Percentiles rank a stretch among this genome's conserved stretches.
These are phyloP conservation scores for Microcebus ravelobensis DNA, from an alignment of 2,113 vertebrate species.

Conservation along the genomic window DNA sequence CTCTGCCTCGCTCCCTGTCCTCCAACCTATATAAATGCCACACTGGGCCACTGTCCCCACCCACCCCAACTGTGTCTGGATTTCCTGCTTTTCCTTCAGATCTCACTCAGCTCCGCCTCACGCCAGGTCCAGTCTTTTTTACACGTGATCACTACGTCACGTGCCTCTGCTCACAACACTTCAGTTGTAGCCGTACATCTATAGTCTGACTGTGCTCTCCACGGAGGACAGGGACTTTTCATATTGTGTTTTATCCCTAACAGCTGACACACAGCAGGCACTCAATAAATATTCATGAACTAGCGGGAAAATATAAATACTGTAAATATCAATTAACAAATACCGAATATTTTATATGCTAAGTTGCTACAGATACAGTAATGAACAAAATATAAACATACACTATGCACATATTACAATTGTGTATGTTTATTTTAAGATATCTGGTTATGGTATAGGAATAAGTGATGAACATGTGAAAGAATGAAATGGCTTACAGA, in stretches of 20 bases:
- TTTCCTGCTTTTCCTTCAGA: neutral
- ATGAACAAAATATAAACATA: neutral
- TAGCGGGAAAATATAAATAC: neutral
- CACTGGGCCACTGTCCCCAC: neutral
- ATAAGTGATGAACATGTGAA: neutral
- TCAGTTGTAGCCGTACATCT: neutral
- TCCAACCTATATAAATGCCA: neutral
- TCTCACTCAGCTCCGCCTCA: neutral
- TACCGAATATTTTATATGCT: neutral
- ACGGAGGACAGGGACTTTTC: neutral
- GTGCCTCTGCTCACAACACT: neutral
- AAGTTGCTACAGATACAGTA: neutral
- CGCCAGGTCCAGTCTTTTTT: neutral
- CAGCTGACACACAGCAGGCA: neutral
- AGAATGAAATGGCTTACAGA: neutral
- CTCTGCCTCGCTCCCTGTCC: neutral
- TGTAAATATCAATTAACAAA: constrained; percentile 17
- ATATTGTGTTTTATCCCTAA: neutral
- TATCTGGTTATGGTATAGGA: neutral
- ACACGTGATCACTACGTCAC: neutral
- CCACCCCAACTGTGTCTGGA: neutral
- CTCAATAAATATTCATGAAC: neutral
- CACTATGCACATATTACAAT: neutral
- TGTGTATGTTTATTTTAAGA: neutral
- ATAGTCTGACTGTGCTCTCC: neutral